A percentile compares a stretch with the other conserved stretches of the same genome.
Evolutionary conservation across 2,888 invertebrate genomes (phyloP).

Genomic region (Argyresthia albistria): DNA sequence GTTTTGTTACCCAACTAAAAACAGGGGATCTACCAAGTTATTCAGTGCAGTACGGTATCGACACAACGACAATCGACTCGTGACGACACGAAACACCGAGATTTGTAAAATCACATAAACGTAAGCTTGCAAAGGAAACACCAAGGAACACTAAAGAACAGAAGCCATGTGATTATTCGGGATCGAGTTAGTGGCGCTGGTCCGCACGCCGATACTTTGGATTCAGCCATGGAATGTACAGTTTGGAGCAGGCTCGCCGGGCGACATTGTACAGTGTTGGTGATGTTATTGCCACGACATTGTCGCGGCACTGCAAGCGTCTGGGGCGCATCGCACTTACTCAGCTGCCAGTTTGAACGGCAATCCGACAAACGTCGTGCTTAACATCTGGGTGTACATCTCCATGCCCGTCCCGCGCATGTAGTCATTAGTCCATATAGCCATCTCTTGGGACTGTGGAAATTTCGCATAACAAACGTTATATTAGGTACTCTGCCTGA

Average conservation of each 20-base stretch:
- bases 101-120: slow-evolving; percentile 29
- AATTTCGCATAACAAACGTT: slow-evolving; percentile 51
- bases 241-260: slow-evolving; percentile 22
- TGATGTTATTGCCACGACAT: slow-evolving; percentile 21
- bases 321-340: slow-evolving; percentile 80
- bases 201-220: slow-evolving; percentile 28
- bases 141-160: slow-evolving; percentile 15
- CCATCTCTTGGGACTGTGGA: slow-evolving; percentile 94
- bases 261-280: slow-evolving; percentile 31
- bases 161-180: slow-evolving; percentile 44
- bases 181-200: slow-evolving; percentile 44
- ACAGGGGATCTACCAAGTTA: slow-evolving; percentile 17
- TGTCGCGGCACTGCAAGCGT: slow-evolving; percentile 23
- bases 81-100: slow-evolving; percentile 26
- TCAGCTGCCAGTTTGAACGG: slow-evolving; percentile 98
- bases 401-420: slow-evolving; percentile 99
- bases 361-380: slow-evolving; percentile 98
- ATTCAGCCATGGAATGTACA: slow-evolving; percentile 26
- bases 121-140: slow-evolving; percentile 49
- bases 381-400: slow-evolving; percentile 99
- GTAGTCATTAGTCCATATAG: slow-evolving; percentile 99
- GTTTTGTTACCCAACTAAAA: too few species aligned
- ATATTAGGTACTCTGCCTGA: slow-evolving; percentile 22
- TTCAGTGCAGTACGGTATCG: slow-evolving; percentile 42
- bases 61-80: not conserved